Conservation (phyloP, 2,113 vertebrate genomes). For the Podarcis raffonei region DNA sequence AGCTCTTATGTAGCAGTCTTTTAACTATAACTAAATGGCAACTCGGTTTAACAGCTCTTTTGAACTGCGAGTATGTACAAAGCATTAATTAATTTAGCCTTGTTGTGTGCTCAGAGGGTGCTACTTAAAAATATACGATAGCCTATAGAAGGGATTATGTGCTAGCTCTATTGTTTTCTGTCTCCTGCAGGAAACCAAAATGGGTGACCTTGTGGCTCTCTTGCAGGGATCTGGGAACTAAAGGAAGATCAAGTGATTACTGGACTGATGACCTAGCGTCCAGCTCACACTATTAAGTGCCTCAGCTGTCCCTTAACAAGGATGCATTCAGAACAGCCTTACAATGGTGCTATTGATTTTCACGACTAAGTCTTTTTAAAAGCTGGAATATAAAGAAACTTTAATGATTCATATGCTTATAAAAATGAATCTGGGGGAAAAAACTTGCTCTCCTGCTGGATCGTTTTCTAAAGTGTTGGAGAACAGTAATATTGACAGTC, state of each 20-base stretch:
- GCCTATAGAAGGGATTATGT: neutral
- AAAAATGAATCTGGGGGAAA: slow-evolving; percentile 59
- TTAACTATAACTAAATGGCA: neutral
- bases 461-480: slow-evolving; percentile 64
- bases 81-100: slow-evolving; percentile 3
- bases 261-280: slow-evolving; percentile 52
- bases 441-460: slow-evolving; percentile 51
- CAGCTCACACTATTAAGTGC: slow-evolving; percentile 50
- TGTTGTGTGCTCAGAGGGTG: neutral
- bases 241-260: slow-evolving; percentile 29
- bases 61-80: neutral
- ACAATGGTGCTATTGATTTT: slow-evolving; percentile 54
- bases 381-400: slow-evolving; percentile 60
- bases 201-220: slow-evolving; percentile 18
- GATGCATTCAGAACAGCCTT: slow-evolving; percentile 60
- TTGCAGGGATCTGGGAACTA: neutral
- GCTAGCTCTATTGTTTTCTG: neutral
- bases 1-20: neutral
- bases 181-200: slow-evolving; percentile 3
- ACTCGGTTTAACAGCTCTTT: neutral
- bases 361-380: slow-evolving; percentile 59
- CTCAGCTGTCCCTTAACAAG: slow-evolving; percentile 66
- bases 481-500: slow-evolving; percentile 64
- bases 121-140: slow-evolving; percentile 4
- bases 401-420: slow-evolving; percentile 61